phyloP scores from a whole-genome alignment of 2,113 vertebrate genomes.

The Helogale parvula region DNA sequence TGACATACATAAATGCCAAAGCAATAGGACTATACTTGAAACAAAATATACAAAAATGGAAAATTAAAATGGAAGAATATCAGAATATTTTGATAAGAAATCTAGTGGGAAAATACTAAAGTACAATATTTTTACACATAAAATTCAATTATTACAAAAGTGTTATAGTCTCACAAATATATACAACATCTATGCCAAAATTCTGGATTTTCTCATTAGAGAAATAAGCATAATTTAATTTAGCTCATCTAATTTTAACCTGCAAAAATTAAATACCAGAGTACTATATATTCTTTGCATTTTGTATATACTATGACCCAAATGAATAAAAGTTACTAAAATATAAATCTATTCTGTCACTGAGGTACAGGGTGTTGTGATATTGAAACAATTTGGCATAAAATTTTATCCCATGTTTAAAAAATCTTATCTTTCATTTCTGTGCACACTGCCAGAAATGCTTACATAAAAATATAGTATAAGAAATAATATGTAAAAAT shows the following conservation, averaged over 20 bases:
- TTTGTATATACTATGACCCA: background rate
- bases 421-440: background rate
- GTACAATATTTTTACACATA: background rate
- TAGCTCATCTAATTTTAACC: constrained; percentile 31
- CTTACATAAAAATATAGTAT: background rate
- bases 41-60: background rate
- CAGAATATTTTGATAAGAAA: constrained; percentile 44
- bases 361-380: background rate
- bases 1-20: background rate
- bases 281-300: background rate
- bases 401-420: background rate
- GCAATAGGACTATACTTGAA: background rate
- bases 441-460: background rate
- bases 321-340: constrained; percentile 4
- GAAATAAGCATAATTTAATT: background rate
- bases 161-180: background rate
- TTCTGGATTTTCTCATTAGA: constrained; percentile 29
- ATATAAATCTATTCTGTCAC: background rate
- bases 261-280: constrained; percentile 15
- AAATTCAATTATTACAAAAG: background rate
- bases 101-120: background rate
- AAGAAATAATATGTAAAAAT: background rate
- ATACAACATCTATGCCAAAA: background rate
- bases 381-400: background rate
- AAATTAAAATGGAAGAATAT: background rate